Conservation (phyloP, 2,797 vertebrate genomes). For the Phrynocephalus guinanensis region DNA sequence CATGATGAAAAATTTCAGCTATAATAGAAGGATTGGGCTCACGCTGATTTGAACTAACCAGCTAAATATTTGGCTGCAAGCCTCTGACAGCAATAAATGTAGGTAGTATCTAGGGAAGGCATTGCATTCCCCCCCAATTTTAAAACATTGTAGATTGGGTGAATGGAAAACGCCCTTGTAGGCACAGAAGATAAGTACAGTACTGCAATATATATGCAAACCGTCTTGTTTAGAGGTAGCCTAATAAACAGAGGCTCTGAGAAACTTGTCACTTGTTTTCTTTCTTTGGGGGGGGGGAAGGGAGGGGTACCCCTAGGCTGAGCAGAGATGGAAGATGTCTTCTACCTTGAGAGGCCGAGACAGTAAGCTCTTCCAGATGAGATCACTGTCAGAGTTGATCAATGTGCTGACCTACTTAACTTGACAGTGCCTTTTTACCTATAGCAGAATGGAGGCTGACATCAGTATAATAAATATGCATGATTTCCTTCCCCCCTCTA, state of each 20-base stretch:
- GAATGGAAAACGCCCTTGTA: neutral
- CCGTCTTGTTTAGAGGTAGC: conserved; percentile 27
- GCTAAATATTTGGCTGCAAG: neutral
- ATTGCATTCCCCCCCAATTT: neutral
- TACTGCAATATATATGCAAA: neutral
- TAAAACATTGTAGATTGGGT: neutral
- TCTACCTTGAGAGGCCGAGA: conserved; percentile 26
- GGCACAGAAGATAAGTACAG: neutral
- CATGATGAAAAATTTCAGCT: neutral
- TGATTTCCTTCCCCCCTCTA: conserved; percentile 1
- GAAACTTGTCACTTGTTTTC: neutral
- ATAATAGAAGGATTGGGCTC: neutral
- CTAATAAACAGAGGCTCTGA: conserved; percentile 19
- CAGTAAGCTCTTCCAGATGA: conserved; percentile 40
- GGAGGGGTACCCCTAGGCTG: neutral
- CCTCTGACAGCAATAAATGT: neutral
- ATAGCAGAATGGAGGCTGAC: conserved; percentile 22
- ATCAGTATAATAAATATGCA: conserved; percentile 11
- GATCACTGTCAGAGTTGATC: conserved; percentile 30
- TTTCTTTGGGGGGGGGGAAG: neutral
- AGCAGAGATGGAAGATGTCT: neutral
- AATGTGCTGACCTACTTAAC: conserved; percentile 23
- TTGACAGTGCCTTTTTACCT: conserved; percentile 39
- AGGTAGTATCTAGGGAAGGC: neutral
- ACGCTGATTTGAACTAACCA: conserved; percentile 3